Percentiles rank a stretch among this genome's conserved stretches.
phyloP scores from a whole-genome alignment of 2,888 invertebrate genomes.

The Eretmocerus hayati region DNA sequence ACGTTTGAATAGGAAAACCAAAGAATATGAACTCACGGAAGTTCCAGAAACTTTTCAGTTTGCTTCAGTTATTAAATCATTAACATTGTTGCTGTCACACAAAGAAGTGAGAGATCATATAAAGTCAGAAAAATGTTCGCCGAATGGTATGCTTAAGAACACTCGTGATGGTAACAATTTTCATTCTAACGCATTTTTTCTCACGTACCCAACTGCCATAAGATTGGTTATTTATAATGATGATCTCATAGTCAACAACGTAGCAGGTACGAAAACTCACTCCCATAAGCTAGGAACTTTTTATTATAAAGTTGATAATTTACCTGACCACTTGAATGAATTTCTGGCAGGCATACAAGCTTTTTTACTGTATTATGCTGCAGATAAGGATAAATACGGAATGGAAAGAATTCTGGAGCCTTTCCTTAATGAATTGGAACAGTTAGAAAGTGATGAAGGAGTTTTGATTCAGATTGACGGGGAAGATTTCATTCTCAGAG shows the following conservation, averaged over 20 bases:
- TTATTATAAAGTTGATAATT: conserved; percentile 23
- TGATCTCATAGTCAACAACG: conserved; percentile 23
- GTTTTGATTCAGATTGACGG: background rate
- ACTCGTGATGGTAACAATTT: background rate
- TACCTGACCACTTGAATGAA: conserved; percentile 17
- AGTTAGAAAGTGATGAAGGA: conserved; percentile 9
- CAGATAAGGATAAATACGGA: conserved; percentile 16
- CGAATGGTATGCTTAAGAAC: background rate
- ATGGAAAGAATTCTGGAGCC: conserved; percentile 5
- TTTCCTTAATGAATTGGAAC: conserved; percentile 9
- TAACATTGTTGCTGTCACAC: conserved; percentile 7
- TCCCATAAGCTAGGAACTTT: conserved; percentile 22
- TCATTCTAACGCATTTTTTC: background rate
- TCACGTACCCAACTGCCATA: background rate
- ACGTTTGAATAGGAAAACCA: background rate
- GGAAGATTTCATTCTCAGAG: conserved; percentile 3
- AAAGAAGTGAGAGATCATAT: background rate
- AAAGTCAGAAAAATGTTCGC: background rate
- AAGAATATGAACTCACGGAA: background rate
- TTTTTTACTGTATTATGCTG: conserved; percentile 14
- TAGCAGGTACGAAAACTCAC: conserved; percentile 17
- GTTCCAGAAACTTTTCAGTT: conserved; percentile 2
- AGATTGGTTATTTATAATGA: conserved; percentile 24
- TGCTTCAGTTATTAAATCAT: conserved; percentile 1
- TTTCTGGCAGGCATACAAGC: conserved; percentile 19